Evolutionary conservation across 2,113 vertebrate genomes (phyloP), one percentile per base, ranked within the genome.

Genomic region (Synodontis membranacea): DNA sequence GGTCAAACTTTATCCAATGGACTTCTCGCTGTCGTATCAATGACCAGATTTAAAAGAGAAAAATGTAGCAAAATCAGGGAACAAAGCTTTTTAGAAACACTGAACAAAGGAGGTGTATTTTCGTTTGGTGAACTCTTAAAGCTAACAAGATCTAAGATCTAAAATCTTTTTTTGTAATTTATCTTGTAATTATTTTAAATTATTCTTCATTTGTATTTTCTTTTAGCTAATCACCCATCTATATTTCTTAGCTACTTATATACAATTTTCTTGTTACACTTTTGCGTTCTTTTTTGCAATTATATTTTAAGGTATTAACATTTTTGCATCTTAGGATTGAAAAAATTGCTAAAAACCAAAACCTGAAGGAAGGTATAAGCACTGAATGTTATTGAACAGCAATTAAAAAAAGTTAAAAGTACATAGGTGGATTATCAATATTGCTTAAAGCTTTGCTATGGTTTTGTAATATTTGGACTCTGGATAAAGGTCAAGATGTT

Each of bases 1-100:
- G 66, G 82, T 78, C 72, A 62, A 34, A 50, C 42, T 78, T 85
- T 58, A 85, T 64, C 74, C 84, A 64, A 78, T 50, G 3, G 54
- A 76, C 83, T 60, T 84, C 28, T 62, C 17, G 21, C 34, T 84
- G 11, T 42, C 19, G 56, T 60, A 44, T 74, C 37, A 74, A 44
- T 56, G 58, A 48, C 14, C 28, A 31, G 46, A n/a, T 54, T 68
- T 7, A 46, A 83, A 48, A 19, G 54, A 42, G 31, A 54, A 34
- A 76, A 76, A 48, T 39, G 5, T 39, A 25, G 31, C 19, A 37
- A 56, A 58, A 42, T 80, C 52, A 58, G 52, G 5, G 25, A 80
- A 54, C 79, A 80, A 46, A 72, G 31, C 12, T 58, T 58, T 37
- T 14, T 58, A 10, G 28, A 48, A 11, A 64, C 23, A 44, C 56